phyloP scores from a whole-genome alignment of 2,888 invertebrate genomes.

The Drosophila formosana region DNA sequence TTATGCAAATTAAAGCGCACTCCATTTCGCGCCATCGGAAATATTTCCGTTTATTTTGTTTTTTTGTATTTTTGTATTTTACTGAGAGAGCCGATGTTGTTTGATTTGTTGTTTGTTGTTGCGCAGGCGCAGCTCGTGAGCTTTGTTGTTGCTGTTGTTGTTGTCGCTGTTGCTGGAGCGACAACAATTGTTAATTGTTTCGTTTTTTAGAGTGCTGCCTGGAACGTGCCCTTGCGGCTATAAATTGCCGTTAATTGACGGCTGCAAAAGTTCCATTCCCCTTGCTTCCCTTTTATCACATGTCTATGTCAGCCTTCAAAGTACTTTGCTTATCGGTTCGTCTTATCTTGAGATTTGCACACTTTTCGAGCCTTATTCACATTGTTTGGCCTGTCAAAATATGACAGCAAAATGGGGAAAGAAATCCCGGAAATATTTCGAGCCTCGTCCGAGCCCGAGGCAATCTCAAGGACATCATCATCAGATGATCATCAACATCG shows the following conservation, averaged over 20 bases:
- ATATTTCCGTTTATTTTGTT: slow-evolving; percentile 50
- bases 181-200: slow-evolving; percentile 80
- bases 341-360: slow-evolving; percentile 27
- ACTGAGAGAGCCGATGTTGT: slow-evolving; percentile 41
- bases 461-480: slow-evolving; percentile 14
- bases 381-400: slow-evolving; percentile 60
- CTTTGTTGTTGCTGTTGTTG: slow-evolving; percentile 30
- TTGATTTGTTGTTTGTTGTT: slow-evolving; percentile 66
- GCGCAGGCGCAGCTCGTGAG: slow-evolving; percentile 67
- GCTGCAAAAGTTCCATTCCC: slow-evolving; percentile 36
- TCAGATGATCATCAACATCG: slow-evolving; percentile 12
- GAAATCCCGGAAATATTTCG: slow-evolving; percentile 19
- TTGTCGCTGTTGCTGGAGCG: slow-evolving; percentile 41
- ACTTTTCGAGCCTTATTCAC: slow-evolving; percentile 15
- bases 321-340: slow-evolving; percentile 19
- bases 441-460: neutral
- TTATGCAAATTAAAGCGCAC: slow-evolving; percentile 81
- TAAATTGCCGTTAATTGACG: slow-evolving; percentile 69
- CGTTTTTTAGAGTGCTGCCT: slow-evolving; percentile 41
- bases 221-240: slow-evolving; percentile 49
- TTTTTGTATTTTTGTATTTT: slow-evolving; percentile 24
- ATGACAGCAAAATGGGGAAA: slow-evolving; percentile 31
- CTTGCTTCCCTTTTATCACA: neutral
- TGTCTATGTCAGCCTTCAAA: neutral
- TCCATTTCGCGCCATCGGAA: slow-evolving; percentile 75